phyloP scores from a whole-genome alignment of 2,888 invertebrate species.

The Drepana falcataria region DNA sequence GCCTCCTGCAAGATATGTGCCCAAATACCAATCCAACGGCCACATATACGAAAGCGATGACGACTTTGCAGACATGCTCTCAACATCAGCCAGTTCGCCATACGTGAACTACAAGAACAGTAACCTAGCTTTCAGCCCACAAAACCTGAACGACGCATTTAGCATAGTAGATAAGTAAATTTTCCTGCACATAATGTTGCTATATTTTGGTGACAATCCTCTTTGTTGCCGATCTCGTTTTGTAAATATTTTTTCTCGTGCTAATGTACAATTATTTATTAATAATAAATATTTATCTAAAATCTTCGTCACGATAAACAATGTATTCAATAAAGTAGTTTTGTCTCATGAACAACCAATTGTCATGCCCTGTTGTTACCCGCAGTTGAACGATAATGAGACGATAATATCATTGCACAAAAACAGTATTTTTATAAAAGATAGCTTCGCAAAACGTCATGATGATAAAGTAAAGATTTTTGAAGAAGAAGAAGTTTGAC shows the following conservation, averaged over 20 bases:
- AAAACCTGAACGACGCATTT: constrained; percentile 71
- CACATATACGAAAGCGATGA: constrained; percentile 33
- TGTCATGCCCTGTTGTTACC: background rate
- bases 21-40: constrained; percentile 35
- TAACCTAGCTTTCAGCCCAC: constrained; percentile 69
- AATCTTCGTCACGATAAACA: background rate
- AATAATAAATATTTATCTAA: background rate
- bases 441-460: too few relatives aligned
- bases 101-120: constrained; percentile 68
- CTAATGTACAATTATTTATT: background rate
- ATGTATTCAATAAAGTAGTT: background rate
- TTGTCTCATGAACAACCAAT: background rate
- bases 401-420: too few relatives aligned
- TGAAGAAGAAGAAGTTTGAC: too few relatives aligned
- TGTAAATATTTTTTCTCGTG: background rate
- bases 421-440: too few relatives aligned
- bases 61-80: constrained; percentile 29
- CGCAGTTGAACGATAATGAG: too few relatives aligned
- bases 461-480: too few relatives aligned
- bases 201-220: background rate
- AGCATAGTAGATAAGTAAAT: constrained; percentile 53
- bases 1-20: constrained; percentile 55
- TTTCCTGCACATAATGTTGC: constrained; percentile 3
- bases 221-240: background rate
- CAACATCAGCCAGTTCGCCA: constrained; percentile 48